Conservation (phyloP, 1,140 invertebrate species). For the Gonatopus flavifemur region DNA sequence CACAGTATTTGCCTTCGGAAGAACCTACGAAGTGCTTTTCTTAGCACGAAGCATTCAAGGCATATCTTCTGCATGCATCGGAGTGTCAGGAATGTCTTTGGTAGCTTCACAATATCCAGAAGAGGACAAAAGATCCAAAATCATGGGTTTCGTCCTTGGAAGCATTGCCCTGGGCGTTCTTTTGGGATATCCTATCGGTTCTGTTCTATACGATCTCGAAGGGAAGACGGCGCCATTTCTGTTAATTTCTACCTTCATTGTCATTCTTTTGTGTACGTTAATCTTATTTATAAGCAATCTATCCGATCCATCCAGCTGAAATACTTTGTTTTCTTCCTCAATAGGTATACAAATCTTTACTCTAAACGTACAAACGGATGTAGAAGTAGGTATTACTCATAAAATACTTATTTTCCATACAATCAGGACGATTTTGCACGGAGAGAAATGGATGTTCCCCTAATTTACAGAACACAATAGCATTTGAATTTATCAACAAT, state of each 20-base stretch:
- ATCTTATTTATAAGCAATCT: too few species aligned
- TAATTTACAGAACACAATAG: too few species aligned
- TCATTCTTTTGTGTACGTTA: slow-evolving; percentile 60
- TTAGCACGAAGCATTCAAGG: slow-evolving; percentile 84
- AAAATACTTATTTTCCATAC: too few species aligned
- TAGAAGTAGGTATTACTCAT: slow-evolving; percentile 16
- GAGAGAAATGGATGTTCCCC: too few species aligned
- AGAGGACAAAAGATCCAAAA: slow-evolving; percentile 64
- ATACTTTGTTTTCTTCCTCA: slow-evolving; percentile 8
- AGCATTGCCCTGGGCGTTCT: slow-evolving; percentile 78
- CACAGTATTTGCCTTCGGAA: slow-evolving; percentile 80
- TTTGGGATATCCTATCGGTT: slow-evolving; percentile 77
- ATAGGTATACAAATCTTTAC: slow-evolving; percentile 37
- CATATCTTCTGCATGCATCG: slow-evolving; percentile 79
- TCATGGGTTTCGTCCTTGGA: slow-evolving; percentile 80
- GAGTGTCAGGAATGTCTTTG: slow-evolving; percentile 72
- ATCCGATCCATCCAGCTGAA: too few species aligned
- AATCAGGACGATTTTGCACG: too few species aligned
- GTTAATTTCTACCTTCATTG: slow-evolving; percentile 65
- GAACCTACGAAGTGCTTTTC: slow-evolving; percentile 73
- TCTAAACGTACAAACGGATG: slow-evolving; percentile 19
- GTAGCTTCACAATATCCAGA: slow-evolving; percentile 62
- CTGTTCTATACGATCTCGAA: slow-evolving; percentile 73
- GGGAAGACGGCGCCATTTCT: slow-evolving; percentile 76
- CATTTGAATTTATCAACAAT: too few species aligned